These are phyloP conservation scores for Drosophila nasuta DNA, from an alignment of 1,140 invertebrate species.

Conservation along the genomic window DNA sequence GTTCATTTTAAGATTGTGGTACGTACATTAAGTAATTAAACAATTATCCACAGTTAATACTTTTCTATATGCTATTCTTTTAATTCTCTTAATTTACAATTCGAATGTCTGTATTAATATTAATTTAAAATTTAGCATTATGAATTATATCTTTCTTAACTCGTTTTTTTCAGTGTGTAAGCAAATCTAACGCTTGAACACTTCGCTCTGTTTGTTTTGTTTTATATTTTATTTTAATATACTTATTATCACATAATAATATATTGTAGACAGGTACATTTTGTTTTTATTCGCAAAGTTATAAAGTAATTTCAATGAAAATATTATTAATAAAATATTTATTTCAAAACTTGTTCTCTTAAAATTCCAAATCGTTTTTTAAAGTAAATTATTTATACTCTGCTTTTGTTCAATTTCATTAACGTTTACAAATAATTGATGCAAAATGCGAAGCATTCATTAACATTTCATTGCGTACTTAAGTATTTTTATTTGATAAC, in stretches of 20 bases:
- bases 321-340: background rate
- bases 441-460: background rate
- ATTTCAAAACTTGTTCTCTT: background rate
- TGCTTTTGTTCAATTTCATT: background rate
- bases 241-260: background rate
- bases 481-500: slow-evolving; percentile 7
- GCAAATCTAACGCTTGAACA: no score
- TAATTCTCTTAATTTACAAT: no score
- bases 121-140: no score
- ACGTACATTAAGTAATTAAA: no score
- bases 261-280: background rate
- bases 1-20: no score
- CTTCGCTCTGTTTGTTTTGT: background rate
- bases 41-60: no score
- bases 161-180: no score
- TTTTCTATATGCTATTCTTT: no score
- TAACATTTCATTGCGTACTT: background rate
- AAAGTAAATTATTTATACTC: background rate
- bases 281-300: background rate
- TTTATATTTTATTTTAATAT: background rate
- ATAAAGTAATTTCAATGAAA: background rate
- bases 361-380: background rate
- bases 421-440: slow-evolving; percentile 1
- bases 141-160: no score
- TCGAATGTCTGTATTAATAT: no score